Evolutionary conservation across 23 tunicate genomes (phyloP).

Genomic region (Ciona savignyi): DNA sequence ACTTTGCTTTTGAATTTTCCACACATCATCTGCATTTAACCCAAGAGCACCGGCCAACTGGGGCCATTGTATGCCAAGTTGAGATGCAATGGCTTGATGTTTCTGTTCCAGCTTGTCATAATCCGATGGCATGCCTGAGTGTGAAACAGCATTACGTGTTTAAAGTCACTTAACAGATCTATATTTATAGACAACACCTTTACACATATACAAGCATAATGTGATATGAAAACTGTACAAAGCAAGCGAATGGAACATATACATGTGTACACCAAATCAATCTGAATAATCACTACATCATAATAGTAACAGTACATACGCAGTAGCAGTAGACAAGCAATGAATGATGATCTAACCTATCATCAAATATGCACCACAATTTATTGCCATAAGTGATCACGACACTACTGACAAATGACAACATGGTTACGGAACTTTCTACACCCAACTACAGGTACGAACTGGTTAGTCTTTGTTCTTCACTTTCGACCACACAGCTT

Average conservation of each 20-base stretch:
- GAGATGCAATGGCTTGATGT: conserved; percentile 44
- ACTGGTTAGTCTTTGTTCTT: not conserved
- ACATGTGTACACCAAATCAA: too few relatives aligned
- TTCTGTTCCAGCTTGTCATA: conserved; percentile 13
- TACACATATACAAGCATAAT: not conserved
- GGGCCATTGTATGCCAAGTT: conserved; percentile 83
- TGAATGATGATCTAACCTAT: not conserved
- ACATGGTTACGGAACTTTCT: not conserved
- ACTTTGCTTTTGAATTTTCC: conserved; percentile 72
- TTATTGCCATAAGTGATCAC: not conserved
- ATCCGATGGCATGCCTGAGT: not conserved
- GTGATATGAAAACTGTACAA: not conserved
- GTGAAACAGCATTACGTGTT: too few relatives aligned
- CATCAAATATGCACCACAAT: not conserved
- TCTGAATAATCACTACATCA: too few relatives aligned
- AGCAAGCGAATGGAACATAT: not conserved
- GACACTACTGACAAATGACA: not conserved
- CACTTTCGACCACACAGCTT: not conserved
- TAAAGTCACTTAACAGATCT: too few relatives aligned
- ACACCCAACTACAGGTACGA: not conserved
- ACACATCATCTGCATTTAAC: conserved; percentile 47
- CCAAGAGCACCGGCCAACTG: conserved; percentile 63
- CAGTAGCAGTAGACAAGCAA: not conserved
- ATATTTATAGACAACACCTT: not conserved
- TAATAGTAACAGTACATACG: not conserved